These are phyloP conservation scores for Anabas testudineus DNA, from an alignment of 2,797 vertebrate species.

Conservation along the genomic window DNA sequence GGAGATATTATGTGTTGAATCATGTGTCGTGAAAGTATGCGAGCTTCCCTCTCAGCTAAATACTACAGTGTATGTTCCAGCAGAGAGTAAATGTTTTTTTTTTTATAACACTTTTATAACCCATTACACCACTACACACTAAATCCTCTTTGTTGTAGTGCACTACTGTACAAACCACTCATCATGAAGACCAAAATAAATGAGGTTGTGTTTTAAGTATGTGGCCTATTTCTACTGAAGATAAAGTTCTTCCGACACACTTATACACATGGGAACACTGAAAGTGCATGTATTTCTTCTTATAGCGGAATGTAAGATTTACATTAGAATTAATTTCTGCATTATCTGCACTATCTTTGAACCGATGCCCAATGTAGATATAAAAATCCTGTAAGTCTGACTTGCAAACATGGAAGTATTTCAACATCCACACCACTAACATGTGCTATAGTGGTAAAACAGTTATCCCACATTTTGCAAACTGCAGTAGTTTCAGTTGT, in stretches of 20 bases:
- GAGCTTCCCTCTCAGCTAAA: slow-evolving; percentile 33
- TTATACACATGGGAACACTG: neutral
- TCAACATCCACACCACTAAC: too few species aligned
- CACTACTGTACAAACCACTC: neutral
- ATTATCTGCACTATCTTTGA: too few species aligned
- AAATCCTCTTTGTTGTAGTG: neutral
- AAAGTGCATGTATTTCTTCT: neutral
- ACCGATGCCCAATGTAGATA: too few species aligned
- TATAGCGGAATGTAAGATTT: too few species aligned
- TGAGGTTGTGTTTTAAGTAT: neutral
- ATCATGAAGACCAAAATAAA: neutral
- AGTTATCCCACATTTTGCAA: too few species aligned
- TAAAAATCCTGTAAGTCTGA: too few species aligned
- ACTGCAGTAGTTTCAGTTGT: too few species aligned
- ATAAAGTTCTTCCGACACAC: neutral
- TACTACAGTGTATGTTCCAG: slow-evolving; percentile 7
- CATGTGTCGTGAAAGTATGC: slow-evolving; percentile 16
- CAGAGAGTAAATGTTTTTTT: neutral
- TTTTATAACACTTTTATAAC: slow-evolving; percentile 2
- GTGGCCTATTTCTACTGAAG: neutral
- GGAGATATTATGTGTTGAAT: slow-evolving; percentile 33
- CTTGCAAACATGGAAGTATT: too few species aligned
- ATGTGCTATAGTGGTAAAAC: too few species aligned
- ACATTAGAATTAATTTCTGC: too few species aligned
- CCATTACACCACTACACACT: neutral